Percentiles rank a stretch among this genome's conserved stretches.
These are phyloP conservation scores for Corynorhinus townsendii DNA, from an alignment of 2,113 vertebrate genomes.

Conservation along the genomic window DNA sequence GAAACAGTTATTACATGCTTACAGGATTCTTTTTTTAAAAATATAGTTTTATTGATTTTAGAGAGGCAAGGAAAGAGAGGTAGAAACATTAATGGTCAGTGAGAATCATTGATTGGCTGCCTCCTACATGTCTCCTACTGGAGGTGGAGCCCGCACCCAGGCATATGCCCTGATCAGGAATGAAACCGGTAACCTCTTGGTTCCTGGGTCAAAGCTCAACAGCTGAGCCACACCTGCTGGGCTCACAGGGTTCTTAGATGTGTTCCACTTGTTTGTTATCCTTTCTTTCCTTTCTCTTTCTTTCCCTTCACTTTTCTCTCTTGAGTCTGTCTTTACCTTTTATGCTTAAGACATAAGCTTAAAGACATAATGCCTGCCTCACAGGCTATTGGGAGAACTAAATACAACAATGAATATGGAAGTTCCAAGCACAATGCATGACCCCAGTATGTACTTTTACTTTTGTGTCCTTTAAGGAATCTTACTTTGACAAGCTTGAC, in stretches of 20 bases:
- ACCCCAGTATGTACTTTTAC: not conserved
- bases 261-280: not conserved
- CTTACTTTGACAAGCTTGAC: not conserved
- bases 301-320: not conserved
- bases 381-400: not conserved
- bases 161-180: too few relatives aligned
- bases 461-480: constrained; percentile 8
- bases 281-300: not conserved
- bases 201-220: too few relatives aligned
- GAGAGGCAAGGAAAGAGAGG: too few relatives aligned
- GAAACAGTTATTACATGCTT: not conserved
- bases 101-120: too few relatives aligned
- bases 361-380: not conserved
- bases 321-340: not conserved
- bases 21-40: not conserved
- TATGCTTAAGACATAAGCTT: not conserved
- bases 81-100: too few relatives aligned
- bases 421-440: not conserved
- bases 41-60: too few relatives aligned
- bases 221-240: too few relatives aligned
- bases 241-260: not conserved
- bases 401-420: not conserved
- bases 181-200: too few relatives aligned
- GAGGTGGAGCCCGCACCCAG: too few relatives aligned
- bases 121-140: too few relatives aligned